Evolutionary conservation across 2,888 invertebrate species (phyloP), one percentile per base, ranked within the genome.

Genomic region (Mesorhabditis spiculigera): DNA sequence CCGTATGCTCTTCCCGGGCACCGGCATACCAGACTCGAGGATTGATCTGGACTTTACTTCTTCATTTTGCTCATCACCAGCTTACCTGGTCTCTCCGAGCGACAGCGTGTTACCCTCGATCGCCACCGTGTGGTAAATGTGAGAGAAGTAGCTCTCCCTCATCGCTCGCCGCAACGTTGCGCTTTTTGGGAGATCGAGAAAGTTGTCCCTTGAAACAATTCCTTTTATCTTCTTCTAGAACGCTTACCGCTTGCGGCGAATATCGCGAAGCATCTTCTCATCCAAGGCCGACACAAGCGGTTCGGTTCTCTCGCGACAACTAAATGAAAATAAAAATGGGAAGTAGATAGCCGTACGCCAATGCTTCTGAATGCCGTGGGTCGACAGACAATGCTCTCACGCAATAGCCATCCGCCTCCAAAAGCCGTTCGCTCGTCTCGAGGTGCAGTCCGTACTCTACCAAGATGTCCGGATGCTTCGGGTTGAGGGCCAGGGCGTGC

Each of bases 101-200:
- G 93, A 92, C 92, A 98, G 93, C 0, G 96, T 96, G 86, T 97
- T 97, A 0, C 96, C 96, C 88, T 97, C 97, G 76, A 97, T 94
- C 43, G 93, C 96, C 41, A 94, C 95, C 0, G 95, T 94, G 86
- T 97, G 96, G 87, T 95, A 95, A 74, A 97, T 94, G 86, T 96
- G 94, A 78, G 89, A 87, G 86, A 94, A 95, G 87, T 95, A 97
- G 3, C 94, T 94, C 87, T 96, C 95, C 86, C 93, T 93, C 85
- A 95, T 95, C 4, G 94, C 92, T 82, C 93, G 90, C 68, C 93
- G 89, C 77, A 95, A 88, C 5, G 93, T 75, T 5, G 78, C 69
- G 0, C 75, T 70, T 65, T 77, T 77, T 45, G 94, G 93, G 83
- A 95, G 68, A 63, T 68, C 67, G 4, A 72, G 65, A 67, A 80